These are phyloP conservation scores for Penaeus vannamei DNA, from an alignment of 1,140 invertebrate species.

Conservation along the genomic window DNA sequence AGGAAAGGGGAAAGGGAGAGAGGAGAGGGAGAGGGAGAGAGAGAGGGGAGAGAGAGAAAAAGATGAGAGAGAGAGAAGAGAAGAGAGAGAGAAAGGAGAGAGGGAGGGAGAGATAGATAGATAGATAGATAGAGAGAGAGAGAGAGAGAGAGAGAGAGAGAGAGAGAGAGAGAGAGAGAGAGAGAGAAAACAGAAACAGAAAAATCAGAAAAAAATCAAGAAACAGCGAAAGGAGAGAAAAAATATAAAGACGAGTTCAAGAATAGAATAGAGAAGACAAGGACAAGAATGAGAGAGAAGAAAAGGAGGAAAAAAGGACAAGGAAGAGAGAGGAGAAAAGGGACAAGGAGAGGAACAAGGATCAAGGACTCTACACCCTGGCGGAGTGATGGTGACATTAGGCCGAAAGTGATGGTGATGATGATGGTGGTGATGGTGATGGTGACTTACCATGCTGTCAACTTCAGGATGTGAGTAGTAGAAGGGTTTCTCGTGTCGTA, in stretches of 20 bases:
- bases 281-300: neutral
- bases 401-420: neutral
- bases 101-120: neutral
- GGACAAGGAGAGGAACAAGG: neutral
- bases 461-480: constrained; percentile 98
- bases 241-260: neutral
- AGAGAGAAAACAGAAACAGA: neutral
- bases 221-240: neutral
- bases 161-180: neutral
- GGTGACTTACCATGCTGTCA: constrained; percentile 89
- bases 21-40: no score
- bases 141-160: neutral
- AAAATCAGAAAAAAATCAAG: neutral
- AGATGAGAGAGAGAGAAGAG: neutral
- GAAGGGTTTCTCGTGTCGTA: constrained; percentile 97
- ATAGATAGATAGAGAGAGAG: neutral
- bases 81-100: neutral
- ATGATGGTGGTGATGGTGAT: constrained; percentile 35
- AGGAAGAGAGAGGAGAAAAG: neutral
- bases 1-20: neutral
- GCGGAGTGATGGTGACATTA: neutral
- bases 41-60: no score
- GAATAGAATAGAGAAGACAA: neutral
- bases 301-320: neutral
- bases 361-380: neutral